Conservation (phyloP, 2,113 vertebrate genomes). For the Emydocephalus ijimae region DNA sequence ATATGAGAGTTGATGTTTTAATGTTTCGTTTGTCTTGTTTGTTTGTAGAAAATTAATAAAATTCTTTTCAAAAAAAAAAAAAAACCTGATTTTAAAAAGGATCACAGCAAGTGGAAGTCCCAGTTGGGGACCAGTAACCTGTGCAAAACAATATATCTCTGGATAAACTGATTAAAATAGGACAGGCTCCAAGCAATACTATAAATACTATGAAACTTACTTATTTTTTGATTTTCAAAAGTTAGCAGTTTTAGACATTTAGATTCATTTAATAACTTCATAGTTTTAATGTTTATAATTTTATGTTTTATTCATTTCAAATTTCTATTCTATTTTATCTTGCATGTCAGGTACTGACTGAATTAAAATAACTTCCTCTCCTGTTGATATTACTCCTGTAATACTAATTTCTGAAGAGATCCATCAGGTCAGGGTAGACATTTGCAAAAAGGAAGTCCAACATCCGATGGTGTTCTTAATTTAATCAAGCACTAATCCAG, state of each 20-base stretch:
- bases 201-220: neutral
- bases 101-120: neutral
- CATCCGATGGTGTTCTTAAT: neutral
- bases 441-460: neutral
- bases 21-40: too few species aligned
- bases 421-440: neutral
- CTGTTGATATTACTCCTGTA: neutral
- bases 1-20: too few species aligned
- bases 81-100: too few species aligned
- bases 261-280: neutral
- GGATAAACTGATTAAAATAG: neutral
- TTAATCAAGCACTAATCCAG: neutral
- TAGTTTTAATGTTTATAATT: neutral
- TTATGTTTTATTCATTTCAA: neutral
- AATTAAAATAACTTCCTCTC: neutral
- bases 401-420: neutral
- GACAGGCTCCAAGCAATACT: neutral
- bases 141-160: neutral
- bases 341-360: neutral
- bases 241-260: neutral
- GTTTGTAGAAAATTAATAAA: too few species aligned
- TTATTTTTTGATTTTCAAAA: neutral
- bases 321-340: neutral
- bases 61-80: too few species aligned
- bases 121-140: neutral